Evolutionary conservation across 2,113 vertebrate species (phyloP).

Genomic region (Trochalopteron elliotii): DNA sequence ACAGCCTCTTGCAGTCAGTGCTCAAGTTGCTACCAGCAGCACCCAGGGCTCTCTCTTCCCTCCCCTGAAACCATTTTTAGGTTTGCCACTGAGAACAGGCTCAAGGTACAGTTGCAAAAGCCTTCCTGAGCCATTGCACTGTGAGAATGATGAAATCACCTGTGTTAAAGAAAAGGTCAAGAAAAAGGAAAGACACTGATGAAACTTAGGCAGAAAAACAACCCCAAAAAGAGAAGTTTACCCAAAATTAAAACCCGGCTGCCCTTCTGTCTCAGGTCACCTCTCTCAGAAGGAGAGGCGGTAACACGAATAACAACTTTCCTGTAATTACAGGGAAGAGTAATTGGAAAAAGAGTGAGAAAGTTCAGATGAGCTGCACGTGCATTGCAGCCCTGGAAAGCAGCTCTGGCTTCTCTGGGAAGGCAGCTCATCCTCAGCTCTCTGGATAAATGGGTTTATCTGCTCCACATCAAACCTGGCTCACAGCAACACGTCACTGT

Average conservation of each 20-base stretch:
- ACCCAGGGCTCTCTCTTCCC: background rate
- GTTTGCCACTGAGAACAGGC: background rate
- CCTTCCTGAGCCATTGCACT: background rate
- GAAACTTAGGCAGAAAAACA: background rate
- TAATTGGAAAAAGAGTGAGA: background rate
- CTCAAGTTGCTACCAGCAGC: background rate
- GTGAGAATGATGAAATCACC: background rate
- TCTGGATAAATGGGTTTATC: background rate
- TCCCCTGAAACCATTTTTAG: background rate
- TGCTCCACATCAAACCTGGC: background rate
- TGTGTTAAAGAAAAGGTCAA: background rate
- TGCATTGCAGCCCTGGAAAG: background rate
- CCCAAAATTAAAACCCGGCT: background rate
- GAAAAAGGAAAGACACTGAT: background rate
- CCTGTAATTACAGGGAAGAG: background rate
- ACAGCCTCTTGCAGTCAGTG: background rate
- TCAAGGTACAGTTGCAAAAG: constrained; percentile 13
- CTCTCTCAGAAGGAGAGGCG: background rate
- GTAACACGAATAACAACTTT: background rate
- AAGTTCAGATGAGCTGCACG: background rate
- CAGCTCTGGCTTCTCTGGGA: background rate
- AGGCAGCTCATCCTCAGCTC: background rate
- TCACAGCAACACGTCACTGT: background rate
- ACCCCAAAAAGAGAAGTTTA: background rate
- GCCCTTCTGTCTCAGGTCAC: background rate